phyloP scores from a whole-genome alignment of 1,140 invertebrate species.

The Pachypeltis micranthus region DNA sequence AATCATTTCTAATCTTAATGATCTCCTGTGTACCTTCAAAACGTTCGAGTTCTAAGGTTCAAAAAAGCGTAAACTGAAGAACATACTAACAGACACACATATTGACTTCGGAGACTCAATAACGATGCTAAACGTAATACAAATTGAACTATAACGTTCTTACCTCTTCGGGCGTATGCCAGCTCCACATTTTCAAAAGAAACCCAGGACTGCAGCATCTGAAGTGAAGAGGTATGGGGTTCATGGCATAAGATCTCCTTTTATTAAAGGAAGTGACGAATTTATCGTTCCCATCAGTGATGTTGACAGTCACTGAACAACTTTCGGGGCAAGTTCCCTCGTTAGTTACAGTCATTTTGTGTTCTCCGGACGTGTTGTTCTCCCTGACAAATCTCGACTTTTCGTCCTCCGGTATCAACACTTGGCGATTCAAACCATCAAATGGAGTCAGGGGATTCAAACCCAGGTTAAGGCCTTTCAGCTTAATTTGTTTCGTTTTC shows the following conservation, averaged over 20 bases:
- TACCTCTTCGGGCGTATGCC: conserved; percentile 36
- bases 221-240: conserved; percentile 49
- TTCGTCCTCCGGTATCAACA: conserved; percentile 1
- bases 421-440: too few species aligned
- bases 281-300: conserved; percentile 41
- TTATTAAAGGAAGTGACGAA: conserved; percentile 44
- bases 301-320: conserved; percentile 46
- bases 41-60: conserved; percentile 11
- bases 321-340: conserved; percentile 47
- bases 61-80: conserved; percentile 1
- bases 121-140: too few species aligned
- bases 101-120: too few species aligned
- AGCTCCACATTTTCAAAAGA: conserved; percentile 68
- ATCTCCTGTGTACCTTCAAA: too few species aligned
- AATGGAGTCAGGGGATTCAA: too few species aligned
- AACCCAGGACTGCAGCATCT: conserved; percentile 47
- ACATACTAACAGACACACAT: background rate
- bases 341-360: conserved; percentile 37
- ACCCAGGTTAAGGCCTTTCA: too few species aligned
- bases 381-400: background rate
- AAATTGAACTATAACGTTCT: background rate
- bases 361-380: background rate
- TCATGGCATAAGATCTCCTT: conserved; percentile 49
- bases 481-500: too few species aligned
- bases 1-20: too few species aligned